Evolutionary conservation across 2,888 invertebrate genomes (phyloP), one percentile per base, ranked within the genome.

Genomic region (Dolichopus griseipennis): DNA sequence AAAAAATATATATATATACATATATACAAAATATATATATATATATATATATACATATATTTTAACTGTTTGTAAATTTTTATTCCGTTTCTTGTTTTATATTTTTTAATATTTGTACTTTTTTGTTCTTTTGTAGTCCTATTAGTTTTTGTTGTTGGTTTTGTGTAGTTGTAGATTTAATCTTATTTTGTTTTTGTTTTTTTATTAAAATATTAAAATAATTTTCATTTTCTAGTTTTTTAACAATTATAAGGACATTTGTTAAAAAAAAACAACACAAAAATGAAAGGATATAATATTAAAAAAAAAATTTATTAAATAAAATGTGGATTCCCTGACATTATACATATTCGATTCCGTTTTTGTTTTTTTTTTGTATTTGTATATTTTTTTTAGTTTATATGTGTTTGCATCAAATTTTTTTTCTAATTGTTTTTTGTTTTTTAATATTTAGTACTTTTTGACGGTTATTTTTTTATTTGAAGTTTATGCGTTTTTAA

Each of bases 161-260:
- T 18, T 18, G 1, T 52, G 15, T 15, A 27, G 27, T 52, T 18
- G 52, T 52, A 18, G 5, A n/a, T 52, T 18, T 52, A n/a, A 18
- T 18, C 15, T 18, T 15, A 52, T 52, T 52, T 18, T 12, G 18
- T 18, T 12, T 52, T 1, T 18, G 52, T 52, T 52, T 52, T 43
- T 9, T 52, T 52, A 52, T 52, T 52, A 52, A n/a, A 52, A 52
- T 52, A 52, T 52, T 5, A 52, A 52, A 52, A 52, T 52, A 4
- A 52, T 52, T 52, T 52, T 52, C 18, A 52, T 52, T 52, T 52
- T 52, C 52, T 15, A 52, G 52, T 52, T 52, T 52, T 52, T 41
- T 52, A 2, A 15, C 6, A 52, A 52, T 52, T 52, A n/a, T 52
- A 52, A 52, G 52, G 52, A 52, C n/a, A 52, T 52, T 52, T 15